phyloP scores from a whole-genome alignment of 1,140 invertebrate species.

The Trachymyrmex septentrionalis region DNA sequence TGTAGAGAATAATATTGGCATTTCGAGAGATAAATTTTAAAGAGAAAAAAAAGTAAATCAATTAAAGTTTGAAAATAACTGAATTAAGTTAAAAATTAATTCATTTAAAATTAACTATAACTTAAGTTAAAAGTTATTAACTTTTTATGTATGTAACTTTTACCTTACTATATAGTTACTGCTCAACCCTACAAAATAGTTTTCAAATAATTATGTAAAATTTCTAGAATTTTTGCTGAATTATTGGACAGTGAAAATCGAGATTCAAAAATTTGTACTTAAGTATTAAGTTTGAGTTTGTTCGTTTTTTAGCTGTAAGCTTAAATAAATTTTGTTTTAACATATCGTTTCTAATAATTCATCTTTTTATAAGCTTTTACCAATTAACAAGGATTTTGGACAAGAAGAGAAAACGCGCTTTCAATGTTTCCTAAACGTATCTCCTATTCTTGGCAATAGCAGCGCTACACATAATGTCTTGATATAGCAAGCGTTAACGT shows the following conservation, averaged over 20 bases:
- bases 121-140: too few species aligned
- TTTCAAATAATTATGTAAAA: background rate
- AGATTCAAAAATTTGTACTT: background rate
- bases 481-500: constrained; percentile 9
- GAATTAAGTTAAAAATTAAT: too few species aligned
- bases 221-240: background rate
- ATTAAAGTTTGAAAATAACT: too few species aligned
- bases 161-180: too few species aligned
- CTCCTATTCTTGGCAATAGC: background rate
- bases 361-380: background rate
- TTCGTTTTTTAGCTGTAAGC: background rate
- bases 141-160: too few species aligned
- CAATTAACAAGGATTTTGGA: background rate
- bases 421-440: background rate
- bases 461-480: background rate
- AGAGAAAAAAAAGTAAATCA: too few species aligned
- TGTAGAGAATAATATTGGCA: too few species aligned
- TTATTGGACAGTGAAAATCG: background rate
- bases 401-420: background rate
- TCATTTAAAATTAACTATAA: too few species aligned
- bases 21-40: too few species aligned
- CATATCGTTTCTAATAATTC: background rate
- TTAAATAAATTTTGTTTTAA: background rate
- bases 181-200: background rate
- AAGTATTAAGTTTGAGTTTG: background rate